A percentile compares a stretch with the other conserved stretches of the same genome.
Evolutionary conservation across 2,888 invertebrate species (phyloP).

Genomic region (Conops quadrifasciatus): DNA sequence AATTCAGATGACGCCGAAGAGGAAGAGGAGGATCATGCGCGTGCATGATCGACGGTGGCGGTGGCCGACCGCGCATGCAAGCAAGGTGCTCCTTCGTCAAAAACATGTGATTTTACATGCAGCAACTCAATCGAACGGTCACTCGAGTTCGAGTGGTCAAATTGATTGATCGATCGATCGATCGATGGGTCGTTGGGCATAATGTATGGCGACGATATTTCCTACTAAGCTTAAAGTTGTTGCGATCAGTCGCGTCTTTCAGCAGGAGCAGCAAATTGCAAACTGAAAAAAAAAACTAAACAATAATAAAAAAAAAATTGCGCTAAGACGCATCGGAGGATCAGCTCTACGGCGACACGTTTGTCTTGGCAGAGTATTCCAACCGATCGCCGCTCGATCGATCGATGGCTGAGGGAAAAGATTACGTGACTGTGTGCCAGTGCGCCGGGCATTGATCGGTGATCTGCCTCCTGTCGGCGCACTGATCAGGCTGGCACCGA

Average conservation of each 20-base stretch:
- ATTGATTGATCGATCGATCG: slow-evolving; percentile 24
- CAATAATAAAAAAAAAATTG: slow-evolving; percentile 48
- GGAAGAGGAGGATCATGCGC: slow-evolving; percentile 7
- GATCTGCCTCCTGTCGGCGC: slow-evolving; percentile 18
- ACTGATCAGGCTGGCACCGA: slow-evolving; percentile 3
- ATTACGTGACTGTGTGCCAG: slow-evolving; percentile 31
- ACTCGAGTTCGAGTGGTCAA: slow-evolving; percentile 52
- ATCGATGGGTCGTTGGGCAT: slow-evolving; percentile 56
- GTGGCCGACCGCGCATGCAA: slow-evolving; percentile 23
- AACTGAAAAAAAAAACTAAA: not conserved
- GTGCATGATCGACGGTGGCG: slow-evolving; percentile 10
- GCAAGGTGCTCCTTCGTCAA: slow-evolving; percentile 39
- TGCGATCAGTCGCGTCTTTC: not conserved
- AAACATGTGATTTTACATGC: slow-evolving; percentile 35
- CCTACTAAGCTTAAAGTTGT: not conserved
- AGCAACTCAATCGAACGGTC: slow-evolving; percentile 35
- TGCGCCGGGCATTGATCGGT: slow-evolving; percentile 26
- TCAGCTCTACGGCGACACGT: not conserved
- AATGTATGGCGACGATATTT: slow-evolving; percentile 45
- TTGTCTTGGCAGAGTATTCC: not conserved
- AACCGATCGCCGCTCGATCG: slow-evolving; percentile 16
- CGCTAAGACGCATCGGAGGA: slow-evolving; percentile 59
- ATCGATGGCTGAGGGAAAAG: slow-evolving; percentile 9
- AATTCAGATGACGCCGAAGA: not conserved
- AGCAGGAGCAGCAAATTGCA: not conserved